Percentiles rank a stretch among this genome's conserved stretches.
These are phyloP conservation scores for Drosophila koepferae DNA, from an alignment of 2,888 invertebrate species.

Conservation along the genomic window DNA sequence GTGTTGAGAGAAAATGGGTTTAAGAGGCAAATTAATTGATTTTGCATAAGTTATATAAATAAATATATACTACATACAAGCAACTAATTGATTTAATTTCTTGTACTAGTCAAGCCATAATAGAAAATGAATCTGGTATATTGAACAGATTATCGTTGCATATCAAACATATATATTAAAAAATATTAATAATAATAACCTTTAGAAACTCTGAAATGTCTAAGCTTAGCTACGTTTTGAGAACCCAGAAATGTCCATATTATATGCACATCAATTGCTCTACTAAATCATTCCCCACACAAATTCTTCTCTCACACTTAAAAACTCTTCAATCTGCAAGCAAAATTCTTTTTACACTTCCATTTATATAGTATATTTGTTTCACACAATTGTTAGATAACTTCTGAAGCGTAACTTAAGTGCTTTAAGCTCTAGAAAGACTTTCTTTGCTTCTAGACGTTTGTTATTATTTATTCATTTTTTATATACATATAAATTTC, in stretches of 20 bases:
- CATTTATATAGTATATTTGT: too few relatives aligned
- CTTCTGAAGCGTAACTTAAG: constrained; percentile 25
- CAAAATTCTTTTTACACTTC: background rate
- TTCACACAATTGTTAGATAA: constrained; percentile 25
- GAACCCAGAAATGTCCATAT: background rate
- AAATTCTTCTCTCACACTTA: background rate
- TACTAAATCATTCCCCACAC: background rate
- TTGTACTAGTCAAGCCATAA: too few relatives aligned
- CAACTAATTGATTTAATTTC: too few relatives aligned
- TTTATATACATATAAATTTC: background rate
- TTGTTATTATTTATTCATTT: constrained; percentile 10
- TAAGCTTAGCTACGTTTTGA: background rate
- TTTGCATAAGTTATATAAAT: too few relatives aligned
- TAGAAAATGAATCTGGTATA: too few relatives aligned
- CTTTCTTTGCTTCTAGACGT: constrained; percentile 22
- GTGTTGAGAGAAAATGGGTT: too few relatives aligned
- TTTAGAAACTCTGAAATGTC: background rate
- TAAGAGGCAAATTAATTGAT: too few relatives aligned
- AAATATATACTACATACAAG: too few relatives aligned
- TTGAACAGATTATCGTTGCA: background rate
- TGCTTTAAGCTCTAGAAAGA: constrained; percentile 39
- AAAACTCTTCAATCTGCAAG: background rate
- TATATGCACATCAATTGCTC: background rate
- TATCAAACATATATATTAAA: background rate
- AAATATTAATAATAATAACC: background rate